A percentile compares a stretch with the other conserved stretches of the same genome.
phyloP scores from a whole-genome alignment of 2,797 vertebrate species.

The Halcyon smyrnensis region DNA sequence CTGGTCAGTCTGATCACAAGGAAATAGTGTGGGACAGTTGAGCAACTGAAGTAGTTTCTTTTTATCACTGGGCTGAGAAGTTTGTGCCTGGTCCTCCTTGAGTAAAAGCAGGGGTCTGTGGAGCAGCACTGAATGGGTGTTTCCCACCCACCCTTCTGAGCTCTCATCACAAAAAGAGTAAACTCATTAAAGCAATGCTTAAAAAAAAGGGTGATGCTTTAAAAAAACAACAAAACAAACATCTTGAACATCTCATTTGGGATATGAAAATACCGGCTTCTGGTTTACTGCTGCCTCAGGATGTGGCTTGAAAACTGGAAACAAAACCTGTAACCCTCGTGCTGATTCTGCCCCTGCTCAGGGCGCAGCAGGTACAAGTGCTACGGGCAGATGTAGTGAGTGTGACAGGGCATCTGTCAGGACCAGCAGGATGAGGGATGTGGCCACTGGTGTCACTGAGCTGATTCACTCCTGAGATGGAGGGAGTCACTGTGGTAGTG shows the following conservation, averaged over 20 bases:
- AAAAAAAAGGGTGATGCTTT: too few relatives aligned
- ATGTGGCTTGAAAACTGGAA: not conserved
- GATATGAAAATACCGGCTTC: not conserved
- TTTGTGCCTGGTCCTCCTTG: not conserved
- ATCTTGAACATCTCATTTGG: not conserved
- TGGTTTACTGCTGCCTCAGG: not conserved
- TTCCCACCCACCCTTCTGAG: not conserved
- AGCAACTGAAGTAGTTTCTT: not conserved
- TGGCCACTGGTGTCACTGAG: not conserved
- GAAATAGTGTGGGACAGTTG: not conserved
- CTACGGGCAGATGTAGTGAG: accelerated
- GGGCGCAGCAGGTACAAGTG: not conserved
- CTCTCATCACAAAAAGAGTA: not conserved
- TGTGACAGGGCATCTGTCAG: not conserved
- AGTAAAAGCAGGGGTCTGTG: not conserved
- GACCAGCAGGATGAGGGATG: not conserved
- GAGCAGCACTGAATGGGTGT: not conserved
- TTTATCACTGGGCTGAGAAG: not conserved
- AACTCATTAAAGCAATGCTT: not conserved
- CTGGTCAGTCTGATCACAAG: not conserved
- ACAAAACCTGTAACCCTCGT: accelerated
- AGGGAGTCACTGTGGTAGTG: not conserved
- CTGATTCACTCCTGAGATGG: not conserved
- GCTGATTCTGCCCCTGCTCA: not conserved
- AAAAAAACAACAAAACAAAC: not conserved